A percentile compares a stretch with the other conserved stretches of the same genome.
Evolutionary conservation across 1,140 invertebrate species (phyloP).

Genomic region (Anadara kagoshimensis): DNA sequence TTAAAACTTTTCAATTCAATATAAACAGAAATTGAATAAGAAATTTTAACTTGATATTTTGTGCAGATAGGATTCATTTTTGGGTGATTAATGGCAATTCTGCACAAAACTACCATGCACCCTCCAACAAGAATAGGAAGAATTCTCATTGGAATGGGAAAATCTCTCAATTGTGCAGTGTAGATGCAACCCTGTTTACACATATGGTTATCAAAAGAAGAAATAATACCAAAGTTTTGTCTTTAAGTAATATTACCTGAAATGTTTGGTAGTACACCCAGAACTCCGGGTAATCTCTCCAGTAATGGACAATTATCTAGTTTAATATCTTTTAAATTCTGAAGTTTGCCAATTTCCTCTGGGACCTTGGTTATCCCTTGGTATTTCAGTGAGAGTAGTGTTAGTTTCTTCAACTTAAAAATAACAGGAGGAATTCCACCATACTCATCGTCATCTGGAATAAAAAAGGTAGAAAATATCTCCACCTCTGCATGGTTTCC

Average conservation of each 20-base stretch:
- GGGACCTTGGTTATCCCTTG: conserved; percentile 61
- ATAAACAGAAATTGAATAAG: no score
- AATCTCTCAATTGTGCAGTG: not conserved
- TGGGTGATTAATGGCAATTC: no score
- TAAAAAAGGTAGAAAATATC: not conserved
- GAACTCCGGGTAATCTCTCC: conserved; percentile 52
- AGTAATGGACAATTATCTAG: conserved; percentile 57
- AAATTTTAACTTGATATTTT: no score
- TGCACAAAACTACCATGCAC: no score
- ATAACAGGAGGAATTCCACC: conserved; percentile 63
- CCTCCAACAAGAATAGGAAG: no score
- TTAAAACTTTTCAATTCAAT: no score
- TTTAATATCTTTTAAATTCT: conserved; percentile 51
- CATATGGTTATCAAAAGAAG: not conserved
- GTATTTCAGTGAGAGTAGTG: conserved; percentile 54
- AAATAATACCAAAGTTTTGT: not conserved
- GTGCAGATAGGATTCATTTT: no score
- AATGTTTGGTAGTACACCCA: conserved; percentile 58
- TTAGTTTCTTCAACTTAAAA: conserved; percentile 52
- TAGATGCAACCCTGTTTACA: not conserved
- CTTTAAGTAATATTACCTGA: conserved; percentile 44
- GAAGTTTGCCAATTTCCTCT: conserved; percentile 53
- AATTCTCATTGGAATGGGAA: no score
- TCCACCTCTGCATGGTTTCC: not conserved
- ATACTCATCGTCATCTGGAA: conserved; percentile 36